Base-by-base conservation (phyloP, 2,888 invertebrate species). In the Cabera pusaria region DNA sequence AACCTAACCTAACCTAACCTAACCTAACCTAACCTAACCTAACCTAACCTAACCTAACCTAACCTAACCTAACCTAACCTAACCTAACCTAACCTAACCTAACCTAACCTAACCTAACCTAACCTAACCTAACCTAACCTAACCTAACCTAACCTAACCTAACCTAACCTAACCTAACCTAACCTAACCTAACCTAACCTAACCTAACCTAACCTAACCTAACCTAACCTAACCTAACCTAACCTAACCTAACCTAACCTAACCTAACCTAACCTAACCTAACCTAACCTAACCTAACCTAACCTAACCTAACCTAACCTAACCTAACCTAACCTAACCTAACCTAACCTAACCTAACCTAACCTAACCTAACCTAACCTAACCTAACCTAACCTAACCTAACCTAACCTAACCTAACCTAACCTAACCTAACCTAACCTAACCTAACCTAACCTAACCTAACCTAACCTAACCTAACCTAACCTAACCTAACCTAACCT, bases 401-500 rank as follows among this genome's bases (percentile, higher is more conserved):
- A 48, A 48, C 51, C 51, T 52, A 52, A 52, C 48, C 52, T 48
- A 52, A 52, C 48, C 51, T 48, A 48, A 50, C 50, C 50, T 47
- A 51, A 51, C 51, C 51, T 48, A 51, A 49, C 52, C 52, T 49
- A 49, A 44, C 52, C 47, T 46, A 52, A 44, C 49, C 49, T 44
- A 49, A 45, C 51, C 47, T 45, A 48, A 43, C 46, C 42, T 40
- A 47, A 44, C 51, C 48, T 48, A 52, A 49, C 46, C 41, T 44
- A 47, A 47, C 47, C 47, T 43, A 47, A 43, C 47, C 42, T 43
- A 42, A 44, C 48, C 48, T 43, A 43, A 43, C 43, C 47, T 43
- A 43, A 43, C 43, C 43, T 44, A 44, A 43, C 43, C 43, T 43
- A 43, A 43, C 43, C 44, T 44, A 40, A 44, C 44, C 40, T 45